Percentiles rank a stretch among this genome's conserved stretches.
These are phyloP conservation scores for Pemphigus obesinymphae DNA, from an alignment of 1,140 invertebrate species.

Conservation along the genomic window DNA sequence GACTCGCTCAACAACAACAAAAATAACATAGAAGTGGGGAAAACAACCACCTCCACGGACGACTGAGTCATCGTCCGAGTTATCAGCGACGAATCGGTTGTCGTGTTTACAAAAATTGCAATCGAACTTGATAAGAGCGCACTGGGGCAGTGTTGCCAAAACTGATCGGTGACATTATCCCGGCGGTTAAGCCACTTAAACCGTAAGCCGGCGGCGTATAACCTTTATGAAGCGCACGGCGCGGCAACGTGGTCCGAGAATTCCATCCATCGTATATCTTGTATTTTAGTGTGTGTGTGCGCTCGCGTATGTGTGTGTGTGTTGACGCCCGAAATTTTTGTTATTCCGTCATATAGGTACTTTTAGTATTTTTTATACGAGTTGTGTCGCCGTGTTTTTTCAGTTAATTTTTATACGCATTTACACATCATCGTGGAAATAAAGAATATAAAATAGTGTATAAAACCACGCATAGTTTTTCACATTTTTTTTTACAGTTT, in stretches of 20 bases:
- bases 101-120: background rate
- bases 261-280: background rate
- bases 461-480: too few species aligned
- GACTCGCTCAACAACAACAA: too few species aligned
- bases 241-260: constrained; percentile 31
- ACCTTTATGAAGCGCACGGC: background rate
- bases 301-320: background rate
- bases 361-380: background rate
- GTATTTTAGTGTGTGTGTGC: background rate
- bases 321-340: constrained; percentile 39
- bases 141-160: background rate
- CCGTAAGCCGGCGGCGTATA: background rate
- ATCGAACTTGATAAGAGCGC: background rate
- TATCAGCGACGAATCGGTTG: too few species aligned
- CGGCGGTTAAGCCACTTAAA: background rate
- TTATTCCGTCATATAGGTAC: background rate
- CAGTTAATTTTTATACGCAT: background rate
- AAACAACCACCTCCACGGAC: too few species aligned
- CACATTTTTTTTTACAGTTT: background rate
- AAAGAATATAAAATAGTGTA: too few species aligned
- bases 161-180: background rate
- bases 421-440: background rate
- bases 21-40: too few species aligned
- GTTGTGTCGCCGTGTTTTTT: background rate
- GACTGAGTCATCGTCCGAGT: too few species aligned